Evolutionary conservation across 1,140 invertebrate species (phyloP), one percentile per base, ranked within the genome.

Genomic region (Drosophila kohkoa): DNA sequence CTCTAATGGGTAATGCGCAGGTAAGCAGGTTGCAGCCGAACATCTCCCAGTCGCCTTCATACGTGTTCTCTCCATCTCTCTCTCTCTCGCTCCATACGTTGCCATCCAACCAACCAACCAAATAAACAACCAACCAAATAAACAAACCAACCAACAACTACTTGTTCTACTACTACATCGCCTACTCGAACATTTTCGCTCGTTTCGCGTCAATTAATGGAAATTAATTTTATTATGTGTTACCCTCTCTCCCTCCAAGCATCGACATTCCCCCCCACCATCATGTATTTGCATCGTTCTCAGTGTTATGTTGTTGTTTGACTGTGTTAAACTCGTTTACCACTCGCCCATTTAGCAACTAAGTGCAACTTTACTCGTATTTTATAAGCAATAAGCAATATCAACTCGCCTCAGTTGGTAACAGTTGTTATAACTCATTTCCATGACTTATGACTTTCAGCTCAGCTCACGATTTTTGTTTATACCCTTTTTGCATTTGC

Each of bases 1-100:
- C 80, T 46, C 73, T 87, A 75, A 87, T 87, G 82, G 82, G 82
- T 68, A 87, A 87, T 72, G 82, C 82, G 30, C 82, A 87, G 82
- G 82, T 87, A 87, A 87, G 82, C 68, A 32, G 32, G 55, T 65
- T 68, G 51, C 55, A 66, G 25, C 35, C 55, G 51, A 54, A 57
- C 38, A 68, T 49, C 66, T 43, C 63, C 48, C 43, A 43, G 54
- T 69, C 57, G 75, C 60, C 60, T 58, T 60, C 63, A 82, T 76
- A 62, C 67, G 59, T 72, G 59, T 66, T 59, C 58, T 74, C 69
- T 73, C 64, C 20, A 25, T 25, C 20, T 25, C 20, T 59, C 58
- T 74, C 69, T 73, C 64, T 15, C 15, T 16, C 16, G 25, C 49
- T 54, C 51, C 81, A 68, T 59, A 63, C 70, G 54, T 57, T 35